Evolutionary conservation across 2,888 invertebrate species (phyloP), one percentile per base, ranked within the genome.

Genomic region (Ischnus inquisitorius): DNA sequence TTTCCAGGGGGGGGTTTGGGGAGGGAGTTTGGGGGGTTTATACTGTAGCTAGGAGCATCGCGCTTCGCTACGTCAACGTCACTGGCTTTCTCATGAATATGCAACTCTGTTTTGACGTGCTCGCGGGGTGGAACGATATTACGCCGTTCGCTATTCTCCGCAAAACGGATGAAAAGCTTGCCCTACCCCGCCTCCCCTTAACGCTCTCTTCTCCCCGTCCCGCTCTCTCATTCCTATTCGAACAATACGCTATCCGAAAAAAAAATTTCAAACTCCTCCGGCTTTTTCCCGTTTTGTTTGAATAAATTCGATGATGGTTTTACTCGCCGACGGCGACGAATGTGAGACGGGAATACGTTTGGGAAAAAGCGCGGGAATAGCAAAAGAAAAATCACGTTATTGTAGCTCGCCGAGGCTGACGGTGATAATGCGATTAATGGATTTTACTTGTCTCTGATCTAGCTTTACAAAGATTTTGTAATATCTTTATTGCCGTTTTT

Each of bases 1-100:
- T 34, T 68, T 48, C 69, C 60, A 19, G 60, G 39, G 22, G n/a
- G 28, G n/a, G n/a, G n/a, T n/a, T n/a, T n/a, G n/a, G n/a, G n/a
- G n/a, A n/a, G n/a, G n/a, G n/a, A n/a, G n/a, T n/a, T n/a, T n/a
- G n/a, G n/a, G 71, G 39, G 19, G 48, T 22, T 62, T 57, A 39
- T 28, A 57, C 28, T 57, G 57, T 54, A 60, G 48, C 41, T 19
- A 41, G 67, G 48, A 48, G 71, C 65, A 64, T 62, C 57, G 46
- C 67, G 43, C 62, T 51, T 65, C 68, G 81, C 57, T 79, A 83
- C 79, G 75, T 79, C 83, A 83, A 83, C 83, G 79, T 75, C 79
- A 68, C 80, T 77, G 75, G 84, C 75, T 57, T 69, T 25, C 87
- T 90, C 90, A 91, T 90, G 90, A 91, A 90, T 91, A 90, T 90